Percentiles rank a stretch among this genome's conserved stretches.
Evolutionary conservation across 2,888 invertebrate genomes (phyloP).

Genomic region (Nymphalis urticae): DNA sequence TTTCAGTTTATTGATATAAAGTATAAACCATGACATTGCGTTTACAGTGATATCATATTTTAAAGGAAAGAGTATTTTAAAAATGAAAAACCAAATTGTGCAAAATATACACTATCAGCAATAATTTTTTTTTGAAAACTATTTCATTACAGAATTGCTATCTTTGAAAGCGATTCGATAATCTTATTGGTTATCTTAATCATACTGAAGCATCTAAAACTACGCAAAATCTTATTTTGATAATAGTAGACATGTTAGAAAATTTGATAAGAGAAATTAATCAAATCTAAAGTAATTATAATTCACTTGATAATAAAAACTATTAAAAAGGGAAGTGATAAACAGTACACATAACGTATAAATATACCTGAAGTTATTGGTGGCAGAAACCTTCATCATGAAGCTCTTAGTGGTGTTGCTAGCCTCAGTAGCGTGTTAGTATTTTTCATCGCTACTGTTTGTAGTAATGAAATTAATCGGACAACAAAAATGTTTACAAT

Average conservation of each 20-base stretch:
- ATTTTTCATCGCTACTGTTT: constrained; percentile 22
- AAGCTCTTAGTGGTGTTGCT: constrained; percentile 49
- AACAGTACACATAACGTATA: constrained; percentile 14
- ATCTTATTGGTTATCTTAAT: not conserved
- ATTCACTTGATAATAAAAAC: not conserved
- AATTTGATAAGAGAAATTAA: not conserved
- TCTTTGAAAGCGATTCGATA: not conserved
- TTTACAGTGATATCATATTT: too few relatives aligned
- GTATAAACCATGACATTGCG: too few relatives aligned
- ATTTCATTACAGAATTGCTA: too few relatives aligned
- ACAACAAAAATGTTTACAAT: too few relatives aligned
- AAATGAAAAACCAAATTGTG: too few relatives aligned
- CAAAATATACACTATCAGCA: too few relatives aligned
- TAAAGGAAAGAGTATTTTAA: too few relatives aligned
- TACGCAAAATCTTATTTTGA: not conserved
- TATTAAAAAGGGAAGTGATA: constrained; percentile 4
- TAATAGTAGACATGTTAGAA: not conserved
- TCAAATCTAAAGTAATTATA: not conserved
- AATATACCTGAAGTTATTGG: constrained; percentile 6
- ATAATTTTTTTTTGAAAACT: too few relatives aligned
- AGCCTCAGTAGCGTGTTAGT: constrained; percentile 51
- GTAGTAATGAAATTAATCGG: not conserved
- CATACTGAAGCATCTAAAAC: not conserved
- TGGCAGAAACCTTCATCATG: constrained; percentile 41
- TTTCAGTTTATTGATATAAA: too few relatives aligned